These are phyloP conservation scores for Notiomystis cincta DNA, from an alignment of 2,113 vertebrate genomes.

Conservation along the genomic window DNA sequence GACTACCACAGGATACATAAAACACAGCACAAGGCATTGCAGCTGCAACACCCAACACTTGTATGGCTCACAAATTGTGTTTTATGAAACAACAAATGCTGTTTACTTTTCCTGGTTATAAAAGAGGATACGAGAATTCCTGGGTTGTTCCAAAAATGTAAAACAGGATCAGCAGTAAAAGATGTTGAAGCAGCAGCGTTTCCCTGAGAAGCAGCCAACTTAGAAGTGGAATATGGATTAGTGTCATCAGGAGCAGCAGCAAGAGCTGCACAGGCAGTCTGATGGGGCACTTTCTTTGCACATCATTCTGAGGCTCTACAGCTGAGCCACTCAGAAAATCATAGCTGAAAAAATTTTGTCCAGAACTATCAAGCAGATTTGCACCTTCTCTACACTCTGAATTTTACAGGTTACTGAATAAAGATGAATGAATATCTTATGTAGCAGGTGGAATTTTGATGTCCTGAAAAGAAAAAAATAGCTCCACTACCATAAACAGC, in stretches of 20 bases:
- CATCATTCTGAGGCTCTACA: constrained; percentile 25
- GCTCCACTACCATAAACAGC: neutral
- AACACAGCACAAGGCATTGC: neutral
- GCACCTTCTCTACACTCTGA: constrained; percentile 2
- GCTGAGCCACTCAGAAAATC: constrained; percentile 61
- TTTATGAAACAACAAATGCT: neutral
- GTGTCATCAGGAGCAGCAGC: constrained; percentile 63
- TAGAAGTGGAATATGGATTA: constrained; percentile 71
- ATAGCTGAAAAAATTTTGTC: constrained; percentile 46
- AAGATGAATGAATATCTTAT: constrained; percentile 52
- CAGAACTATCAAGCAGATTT: constrained; percentile 49
- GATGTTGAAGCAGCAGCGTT: constrained; percentile 58
- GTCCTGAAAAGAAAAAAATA: neutral
- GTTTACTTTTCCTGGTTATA: constrained; percentile 2
- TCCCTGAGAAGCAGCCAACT: constrained; percentile 68
- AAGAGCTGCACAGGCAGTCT: constrained; percentile 49
- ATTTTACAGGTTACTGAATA: constrained; percentile 50
- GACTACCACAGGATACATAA: neutral
- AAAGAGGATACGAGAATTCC: constrained; percentile 10
- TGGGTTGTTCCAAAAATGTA: constrained; percentile 63
- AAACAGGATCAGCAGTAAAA: constrained; percentile 62
- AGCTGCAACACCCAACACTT: neutral
- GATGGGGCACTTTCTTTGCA: constrained; percentile 13
- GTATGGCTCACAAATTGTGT: neutral
- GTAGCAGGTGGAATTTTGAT: constrained; percentile 26